phyloP scores from a whole-genome alignment of 2,797 vertebrate species.

The Pipistrellus pygmaeus region DNA sequence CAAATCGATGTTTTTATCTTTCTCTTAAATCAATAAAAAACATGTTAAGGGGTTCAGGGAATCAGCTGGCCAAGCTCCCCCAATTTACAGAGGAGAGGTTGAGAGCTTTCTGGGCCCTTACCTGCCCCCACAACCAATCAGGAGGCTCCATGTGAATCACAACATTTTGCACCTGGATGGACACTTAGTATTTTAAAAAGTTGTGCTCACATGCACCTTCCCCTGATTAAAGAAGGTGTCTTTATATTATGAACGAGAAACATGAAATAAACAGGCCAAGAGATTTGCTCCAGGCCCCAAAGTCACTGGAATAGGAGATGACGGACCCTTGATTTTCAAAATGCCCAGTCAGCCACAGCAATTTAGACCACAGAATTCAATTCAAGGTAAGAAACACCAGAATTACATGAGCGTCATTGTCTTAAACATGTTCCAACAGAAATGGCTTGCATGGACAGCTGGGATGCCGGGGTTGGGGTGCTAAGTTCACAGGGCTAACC shows the following conservation, averaged over 20 bases:
- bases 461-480: neutral
- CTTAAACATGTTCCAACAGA: neutral
- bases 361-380: slow-evolving; percentile 9
- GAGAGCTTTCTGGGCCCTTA: neutral
- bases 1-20: neutral
- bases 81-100: neutral
- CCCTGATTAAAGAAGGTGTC: neutral
- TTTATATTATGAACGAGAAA: neutral
- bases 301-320: neutral
- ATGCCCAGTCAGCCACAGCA: neutral
- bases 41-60: neutral
- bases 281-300: neutral
- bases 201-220: neutral
- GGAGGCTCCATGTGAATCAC: neutral
- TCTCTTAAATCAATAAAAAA: neutral
- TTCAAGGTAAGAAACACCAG: neutral
- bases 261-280: neutral
- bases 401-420: neutral
- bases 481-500: neutral
- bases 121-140: neutral
- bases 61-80: neutral
- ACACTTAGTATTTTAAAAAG: neutral
- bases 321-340: neutral
- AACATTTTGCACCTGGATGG: neutral
- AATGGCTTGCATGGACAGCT: neutral